phyloP scores from a whole-genome alignment of 2,888 invertebrate genomes.

The Drosophila phalerata region DNA sequence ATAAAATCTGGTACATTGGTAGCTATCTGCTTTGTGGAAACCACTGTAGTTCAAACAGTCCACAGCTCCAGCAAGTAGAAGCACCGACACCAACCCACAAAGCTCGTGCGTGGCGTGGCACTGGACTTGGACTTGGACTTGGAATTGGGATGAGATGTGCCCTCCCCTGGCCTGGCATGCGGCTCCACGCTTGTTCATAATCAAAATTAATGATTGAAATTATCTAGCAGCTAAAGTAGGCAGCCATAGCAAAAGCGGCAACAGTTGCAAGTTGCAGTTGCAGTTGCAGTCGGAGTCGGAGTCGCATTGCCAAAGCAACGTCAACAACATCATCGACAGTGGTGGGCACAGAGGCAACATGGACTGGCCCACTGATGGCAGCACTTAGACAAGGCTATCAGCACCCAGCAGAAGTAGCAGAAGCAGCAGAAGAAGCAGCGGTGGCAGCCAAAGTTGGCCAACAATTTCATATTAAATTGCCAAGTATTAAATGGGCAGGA shows the following conservation, averaged over 20 bases:
- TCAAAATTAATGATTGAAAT: conserved; percentile 84
- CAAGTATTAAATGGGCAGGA: conserved; percentile 80
- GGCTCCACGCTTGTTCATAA: conserved; percentile 76
- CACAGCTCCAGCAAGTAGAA: conserved; percentile 3
- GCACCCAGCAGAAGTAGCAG: conserved; percentile 55
- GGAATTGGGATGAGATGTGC: conserved; percentile 3
- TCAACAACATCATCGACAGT: conserved; percentile 67
- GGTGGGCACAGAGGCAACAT: conserved; percentile 5
- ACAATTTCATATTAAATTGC: conserved; percentile 83
- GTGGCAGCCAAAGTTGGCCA: conserved; percentile 71
- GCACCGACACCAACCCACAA: conserved; percentile 31
- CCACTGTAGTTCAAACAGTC: conserved; percentile 34
- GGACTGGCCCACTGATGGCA: conserved; percentile 72
- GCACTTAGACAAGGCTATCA: conserved; percentile 83
- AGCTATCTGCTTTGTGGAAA: background rate
- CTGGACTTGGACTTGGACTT: conserved; percentile 31
- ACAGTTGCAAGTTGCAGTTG: conserved; percentile 19
- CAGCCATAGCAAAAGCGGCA: conserved; percentile 37
- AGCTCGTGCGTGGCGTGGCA: conserved; percentile 64
- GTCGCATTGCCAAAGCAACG: conserved; percentile 54
- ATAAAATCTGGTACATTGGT: background rate
- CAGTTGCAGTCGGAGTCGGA: conserved; percentile 53
- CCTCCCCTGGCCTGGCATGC: conserved; percentile 38
- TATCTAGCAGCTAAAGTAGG: conserved; percentile 81
- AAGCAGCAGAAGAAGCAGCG: conserved; percentile 37